Evolutionary conservation across 2,888 invertebrate genomes (phyloP).

Genomic region (Oligia latruncula): DNA sequence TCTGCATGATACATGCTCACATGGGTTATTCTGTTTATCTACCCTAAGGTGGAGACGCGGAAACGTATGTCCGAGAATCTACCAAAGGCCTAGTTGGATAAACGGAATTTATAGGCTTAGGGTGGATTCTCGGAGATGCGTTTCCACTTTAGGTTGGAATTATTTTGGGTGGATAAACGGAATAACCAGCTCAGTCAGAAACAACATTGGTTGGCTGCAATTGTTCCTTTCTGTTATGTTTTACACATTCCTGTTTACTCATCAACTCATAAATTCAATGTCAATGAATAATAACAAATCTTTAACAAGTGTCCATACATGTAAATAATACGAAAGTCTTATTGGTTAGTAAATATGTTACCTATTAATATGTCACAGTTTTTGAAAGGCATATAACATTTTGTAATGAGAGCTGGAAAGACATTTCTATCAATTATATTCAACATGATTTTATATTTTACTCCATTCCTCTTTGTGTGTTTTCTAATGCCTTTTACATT

Average conservation of each 20-base stretch:
- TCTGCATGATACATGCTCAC: neutral
- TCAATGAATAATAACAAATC: conserved; percentile 6
- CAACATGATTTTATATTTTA: conserved; percentile 31
- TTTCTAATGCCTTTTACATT: conserved; percentile 24
- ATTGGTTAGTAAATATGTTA: neutral
- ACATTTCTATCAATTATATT: conserved; percentile 31
- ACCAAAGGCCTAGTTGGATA: neutral
- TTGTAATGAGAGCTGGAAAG: conserved; percentile 28
- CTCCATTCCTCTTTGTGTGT: conserved; percentile 31
- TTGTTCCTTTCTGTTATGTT: neutral
- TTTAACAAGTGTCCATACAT: conserved; percentile 1
- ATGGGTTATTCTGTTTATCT: neutral
- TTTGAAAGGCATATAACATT: conserved; percentile 3
- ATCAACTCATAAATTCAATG: neutral
- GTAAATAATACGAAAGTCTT: conserved; percentile 11
- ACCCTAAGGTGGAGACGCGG: neutral
- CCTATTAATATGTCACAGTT: neutral
- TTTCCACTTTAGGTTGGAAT: neutral
- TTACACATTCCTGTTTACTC: conserved; percentile 5
- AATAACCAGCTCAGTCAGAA: neutral
- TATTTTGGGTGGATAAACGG: neutral
- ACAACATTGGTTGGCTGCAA: neutral
- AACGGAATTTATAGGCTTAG: neutral
- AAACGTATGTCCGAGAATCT: neutral
- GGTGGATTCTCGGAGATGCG: neutral